Conservation (phyloP, 2,888 invertebrate genomes). For the Caenorhabditis uteleia region DNA sequence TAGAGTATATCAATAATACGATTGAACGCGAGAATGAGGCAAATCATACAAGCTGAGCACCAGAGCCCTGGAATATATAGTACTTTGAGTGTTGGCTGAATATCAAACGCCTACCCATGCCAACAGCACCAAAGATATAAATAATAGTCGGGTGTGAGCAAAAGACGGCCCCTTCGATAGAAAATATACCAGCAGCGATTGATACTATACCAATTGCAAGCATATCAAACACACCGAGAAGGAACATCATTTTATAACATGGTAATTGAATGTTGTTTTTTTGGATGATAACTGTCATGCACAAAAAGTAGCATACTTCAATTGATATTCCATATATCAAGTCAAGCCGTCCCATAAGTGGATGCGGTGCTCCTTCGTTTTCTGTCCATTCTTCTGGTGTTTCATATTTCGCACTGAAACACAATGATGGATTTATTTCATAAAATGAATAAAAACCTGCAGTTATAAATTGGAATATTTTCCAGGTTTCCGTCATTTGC, state of each 20-base stretch:
- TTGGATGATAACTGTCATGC: constrained; percentile 36
- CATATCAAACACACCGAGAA: constrained; percentile 41
- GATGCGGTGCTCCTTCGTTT: constrained; percentile 20
- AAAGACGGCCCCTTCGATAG: constrained; percentile 41
- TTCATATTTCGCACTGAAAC: constrained; percentile 12
- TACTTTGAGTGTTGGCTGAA: neutral
- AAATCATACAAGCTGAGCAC: constrained; percentile 46
- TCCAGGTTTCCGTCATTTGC: too few relatives aligned
- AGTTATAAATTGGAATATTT: too few relatives aligned
- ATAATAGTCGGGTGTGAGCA: constrained; percentile 37
- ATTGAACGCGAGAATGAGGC: constrained; percentile 46
- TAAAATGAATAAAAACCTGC: too few relatives aligned
- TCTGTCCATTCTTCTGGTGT: constrained; percentile 21
- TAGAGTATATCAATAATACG: constrained; percentile 41
- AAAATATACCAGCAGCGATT: constrained; percentile 28
- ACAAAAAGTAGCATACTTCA: constrained; percentile 32
- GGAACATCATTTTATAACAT: constrained; percentile 48
- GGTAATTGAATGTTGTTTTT: constrained; percentile 37
- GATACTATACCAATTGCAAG: constrained; percentile 41
- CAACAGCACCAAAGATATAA: constrained; percentile 33
- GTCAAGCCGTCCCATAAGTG: constrained; percentile 24
- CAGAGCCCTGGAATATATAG: constrained; percentile 26
- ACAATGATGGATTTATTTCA: too few relatives aligned
- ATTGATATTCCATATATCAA: constrained; percentile 24
- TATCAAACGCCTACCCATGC: constrained; percentile 20